Conservation (phyloP, 2,113 vertebrate genomes). For the Rhineura floridana region DNA sequence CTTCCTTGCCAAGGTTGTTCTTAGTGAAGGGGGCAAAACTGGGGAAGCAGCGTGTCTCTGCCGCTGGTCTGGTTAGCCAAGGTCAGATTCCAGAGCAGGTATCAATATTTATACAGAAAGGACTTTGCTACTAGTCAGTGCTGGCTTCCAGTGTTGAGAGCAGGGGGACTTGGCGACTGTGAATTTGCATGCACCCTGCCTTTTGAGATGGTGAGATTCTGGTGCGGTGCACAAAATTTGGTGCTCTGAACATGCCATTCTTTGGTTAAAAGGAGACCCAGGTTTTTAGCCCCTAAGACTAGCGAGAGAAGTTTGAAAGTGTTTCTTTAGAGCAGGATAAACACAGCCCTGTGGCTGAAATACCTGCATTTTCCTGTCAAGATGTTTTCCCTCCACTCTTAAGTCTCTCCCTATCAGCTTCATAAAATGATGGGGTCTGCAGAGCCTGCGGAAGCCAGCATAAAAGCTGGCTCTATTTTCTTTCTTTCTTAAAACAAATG, state of each 20-base stretch:
- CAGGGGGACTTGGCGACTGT: background rate
- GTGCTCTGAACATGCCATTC: fast-evolving
- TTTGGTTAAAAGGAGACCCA: background rate
- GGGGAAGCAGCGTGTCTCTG: background rate
- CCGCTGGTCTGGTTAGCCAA: fast-evolving
- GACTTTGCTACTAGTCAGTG: background rate
- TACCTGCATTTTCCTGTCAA: background rate
- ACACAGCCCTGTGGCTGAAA: background rate
- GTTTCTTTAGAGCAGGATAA: background rate
- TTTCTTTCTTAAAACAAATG: background rate
- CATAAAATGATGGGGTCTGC: background rate
- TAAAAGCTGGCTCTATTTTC: background rate
- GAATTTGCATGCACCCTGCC: background rate
- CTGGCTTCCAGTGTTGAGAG: background rate
- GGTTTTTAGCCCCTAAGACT: background rate
- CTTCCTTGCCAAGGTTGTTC: background rate
- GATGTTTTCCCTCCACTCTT: background rate
- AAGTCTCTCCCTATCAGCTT: background rate
- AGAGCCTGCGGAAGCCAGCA: background rate
- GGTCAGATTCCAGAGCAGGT: conserved; percentile 8
- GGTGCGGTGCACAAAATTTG: background rate
- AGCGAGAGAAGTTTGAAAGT: no score
- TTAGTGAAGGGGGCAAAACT: fast-evolving
- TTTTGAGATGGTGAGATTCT: background rate
- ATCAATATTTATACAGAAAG: conserved; percentile 32